Conservation (phyloP, 2,888 invertebrate genomes). For the Philereme transversata region DNA sequence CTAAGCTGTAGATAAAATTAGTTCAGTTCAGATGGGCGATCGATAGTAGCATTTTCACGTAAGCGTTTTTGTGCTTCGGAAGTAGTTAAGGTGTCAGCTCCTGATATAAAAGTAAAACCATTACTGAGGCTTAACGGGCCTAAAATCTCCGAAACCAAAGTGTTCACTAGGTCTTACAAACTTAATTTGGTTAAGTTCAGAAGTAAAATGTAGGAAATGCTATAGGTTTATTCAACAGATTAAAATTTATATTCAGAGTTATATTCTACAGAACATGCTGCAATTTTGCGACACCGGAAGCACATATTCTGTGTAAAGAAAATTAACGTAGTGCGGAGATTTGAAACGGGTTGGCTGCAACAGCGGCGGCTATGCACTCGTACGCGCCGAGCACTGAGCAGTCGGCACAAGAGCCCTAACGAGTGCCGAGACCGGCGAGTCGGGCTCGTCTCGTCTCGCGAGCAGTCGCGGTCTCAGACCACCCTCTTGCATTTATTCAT, state of each 20-base stretch:
- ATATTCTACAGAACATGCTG: slow-evolving; percentile 28
- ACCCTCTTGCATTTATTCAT: slow-evolving; percentile 85
- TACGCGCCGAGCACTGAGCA: slow-evolving; percentile 50
- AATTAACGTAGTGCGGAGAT: slow-evolving; percentile 44
- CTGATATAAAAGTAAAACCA: too few relatives aligned
- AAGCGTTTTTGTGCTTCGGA: too few relatives aligned
- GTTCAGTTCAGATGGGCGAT: too few relatives aligned
- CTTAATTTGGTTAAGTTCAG: too few relatives aligned
- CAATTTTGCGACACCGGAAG: slow-evolving; percentile 29
- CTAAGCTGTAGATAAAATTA: neutral
- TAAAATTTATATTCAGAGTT: neutral
- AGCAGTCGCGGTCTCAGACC: slow-evolving; percentile 62
- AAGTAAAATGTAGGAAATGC: too few relatives aligned
- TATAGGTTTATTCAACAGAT: too few relatives aligned
- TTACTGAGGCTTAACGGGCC: too few relatives aligned
- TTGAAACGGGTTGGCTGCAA: slow-evolving; percentile 37
- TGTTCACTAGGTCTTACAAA: too few relatives aligned
- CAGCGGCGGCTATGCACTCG: slow-evolving; percentile 23
- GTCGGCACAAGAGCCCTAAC: slow-evolving; percentile 75
- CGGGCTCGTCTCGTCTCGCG: slow-evolving; percentile 54
- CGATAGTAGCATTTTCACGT: too few relatives aligned
- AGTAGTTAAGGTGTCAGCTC: too few relatives aligned
- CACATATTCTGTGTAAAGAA: slow-evolving; percentile 39
- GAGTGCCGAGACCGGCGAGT: slow-evolving; percentile 54
- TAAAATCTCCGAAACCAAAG: too few relatives aligned